Evolutionary conservation across 2,113 vertebrate genomes (phyloP).

Genomic region (Xiphorhynchus elegans): DNA sequence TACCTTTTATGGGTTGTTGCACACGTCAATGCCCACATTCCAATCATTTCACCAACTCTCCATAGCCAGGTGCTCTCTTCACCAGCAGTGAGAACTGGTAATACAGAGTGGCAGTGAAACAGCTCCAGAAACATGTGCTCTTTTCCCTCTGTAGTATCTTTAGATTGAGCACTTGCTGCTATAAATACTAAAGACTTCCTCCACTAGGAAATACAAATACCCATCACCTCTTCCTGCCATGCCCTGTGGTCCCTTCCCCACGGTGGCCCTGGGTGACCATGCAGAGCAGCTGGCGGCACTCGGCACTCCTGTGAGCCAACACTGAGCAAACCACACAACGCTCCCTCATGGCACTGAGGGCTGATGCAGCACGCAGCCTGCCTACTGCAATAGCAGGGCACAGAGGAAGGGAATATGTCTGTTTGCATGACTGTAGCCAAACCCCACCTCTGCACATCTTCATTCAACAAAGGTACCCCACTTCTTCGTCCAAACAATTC

Average conservation of each 20-base stretch:
- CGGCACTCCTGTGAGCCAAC: rapidly evolving
- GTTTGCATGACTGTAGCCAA: neutral
- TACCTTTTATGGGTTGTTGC: neutral
- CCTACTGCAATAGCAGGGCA: neutral
- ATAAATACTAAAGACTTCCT: neutral
- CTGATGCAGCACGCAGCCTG: neutral
- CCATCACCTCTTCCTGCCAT: neutral
- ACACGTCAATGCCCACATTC: neutral
- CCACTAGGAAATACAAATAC: neutral
- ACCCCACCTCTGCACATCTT: rapidly evolving
- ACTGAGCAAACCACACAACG: neutral
- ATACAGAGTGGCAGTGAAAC: neutral
- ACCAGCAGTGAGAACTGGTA: neutral
- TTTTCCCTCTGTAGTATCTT: neutral
- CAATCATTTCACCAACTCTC: neutral
- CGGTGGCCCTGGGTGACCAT: rapidly evolving
- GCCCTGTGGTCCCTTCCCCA: rapidly evolving
- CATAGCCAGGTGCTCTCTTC: neutral
- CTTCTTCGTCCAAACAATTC: neutral
- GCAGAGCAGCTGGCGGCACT: neutral
- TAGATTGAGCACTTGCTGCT: neutral
- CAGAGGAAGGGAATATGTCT: neutral
- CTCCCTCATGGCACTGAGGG: neutral
- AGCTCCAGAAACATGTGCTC: neutral
- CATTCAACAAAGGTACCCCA: neutral